These are phyloP conservation scores for Arbacia lixula DNA, from an alignment of 53 echinoderm and acorn worm species.

Conservation along the genomic window DNA sequence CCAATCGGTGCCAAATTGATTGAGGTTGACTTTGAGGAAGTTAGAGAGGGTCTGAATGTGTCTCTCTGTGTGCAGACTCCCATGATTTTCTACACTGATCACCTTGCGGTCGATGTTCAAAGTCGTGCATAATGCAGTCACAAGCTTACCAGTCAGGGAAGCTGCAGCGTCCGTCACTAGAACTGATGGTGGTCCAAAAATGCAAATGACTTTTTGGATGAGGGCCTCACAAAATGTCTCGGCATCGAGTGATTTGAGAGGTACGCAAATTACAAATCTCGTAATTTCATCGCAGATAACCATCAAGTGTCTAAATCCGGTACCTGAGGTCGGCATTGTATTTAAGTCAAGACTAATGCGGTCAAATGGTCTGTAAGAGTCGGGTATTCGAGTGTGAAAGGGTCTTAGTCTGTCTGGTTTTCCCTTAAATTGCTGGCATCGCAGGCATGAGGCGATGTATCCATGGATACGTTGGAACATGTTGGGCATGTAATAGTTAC, in stretches of 20 bases:
- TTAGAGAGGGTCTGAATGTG: constrained; percentile 66
- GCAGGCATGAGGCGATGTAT: constrained; percentile 56
- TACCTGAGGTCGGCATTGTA: constrained; percentile 52
- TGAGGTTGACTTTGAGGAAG: constrained; percentile 56
- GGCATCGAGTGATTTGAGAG: constrained; percentile 60
- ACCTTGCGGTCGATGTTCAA: constrained; percentile 62
- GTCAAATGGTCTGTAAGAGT: constrained; percentile 66
- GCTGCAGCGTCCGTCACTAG: constrained; percentile 53
- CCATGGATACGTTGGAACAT: constrained; percentile 62
- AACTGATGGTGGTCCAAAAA: constrained; percentile 56
- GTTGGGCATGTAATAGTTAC: constrained; percentile 65
- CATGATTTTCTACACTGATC: constrained; percentile 67
- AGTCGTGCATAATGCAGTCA: constrained; percentile 33
- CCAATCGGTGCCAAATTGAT: constrained; percentile 70
- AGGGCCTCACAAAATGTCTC: constrained; percentile 63
- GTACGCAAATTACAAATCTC: constrained; percentile 59
- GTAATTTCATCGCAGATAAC: constrained; percentile 68
- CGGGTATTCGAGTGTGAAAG: constrained; percentile 63
- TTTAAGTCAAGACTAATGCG: constrained; percentile 66
- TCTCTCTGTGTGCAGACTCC: constrained; percentile 58
- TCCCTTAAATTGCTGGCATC: constrained; percentile 63
- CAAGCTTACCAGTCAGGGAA: constrained; percentile 52
- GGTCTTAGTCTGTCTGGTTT: constrained; percentile 54
- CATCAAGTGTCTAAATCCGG: constrained; percentile 64
- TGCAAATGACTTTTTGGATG: constrained; percentile 48